These are phyloP conservation scores for Coelopa pilipes DNA, from an alignment of 2,888 invertebrate genomes.

Conservation along the genomic window DNA sequence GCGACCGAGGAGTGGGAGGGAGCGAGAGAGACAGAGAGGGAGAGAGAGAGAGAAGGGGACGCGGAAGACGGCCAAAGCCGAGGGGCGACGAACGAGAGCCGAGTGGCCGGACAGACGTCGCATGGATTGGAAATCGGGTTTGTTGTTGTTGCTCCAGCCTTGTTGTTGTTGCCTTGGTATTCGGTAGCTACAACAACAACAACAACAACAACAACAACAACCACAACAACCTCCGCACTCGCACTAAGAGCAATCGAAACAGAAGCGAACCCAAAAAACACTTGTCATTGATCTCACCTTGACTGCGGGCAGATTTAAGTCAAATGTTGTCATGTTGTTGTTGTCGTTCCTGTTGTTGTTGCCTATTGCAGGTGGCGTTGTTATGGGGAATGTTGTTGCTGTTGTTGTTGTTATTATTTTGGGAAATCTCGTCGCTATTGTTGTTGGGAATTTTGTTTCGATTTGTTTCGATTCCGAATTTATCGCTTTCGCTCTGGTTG, in stretches of 20 bases:
- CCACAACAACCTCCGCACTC: too few species aligned
- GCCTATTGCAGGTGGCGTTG: slow-evolving; percentile 5
- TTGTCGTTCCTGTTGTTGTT: too few species aligned
- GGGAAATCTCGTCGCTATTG: not conserved
- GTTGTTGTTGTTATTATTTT: not conserved
- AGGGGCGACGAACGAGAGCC: not conserved
- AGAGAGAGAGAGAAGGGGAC: too few species aligned
- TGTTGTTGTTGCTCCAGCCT: not conserved
- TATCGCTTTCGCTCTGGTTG: slow-evolving; percentile 5
- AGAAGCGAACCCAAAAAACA: too few species aligned
- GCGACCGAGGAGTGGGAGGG: too few species aligned
- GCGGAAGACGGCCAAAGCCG: too few species aligned
- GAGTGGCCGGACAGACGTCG: not conserved
- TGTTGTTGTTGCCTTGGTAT: not conserved
- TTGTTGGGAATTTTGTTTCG: not conserved
- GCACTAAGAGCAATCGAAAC: too few species aligned
- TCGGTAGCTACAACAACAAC: slow-evolving; percentile 13
- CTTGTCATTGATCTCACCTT: slow-evolving; percentile 51
- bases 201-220: slow-evolving; percentile 30
- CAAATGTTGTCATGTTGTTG: slow-evolving; percentile 57
- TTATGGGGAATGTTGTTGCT: slow-evolving; percentile 13
- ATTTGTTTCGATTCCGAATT: slow-evolving; percentile 8
- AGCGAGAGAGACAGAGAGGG: too few species aligned
- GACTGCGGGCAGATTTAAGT: slow-evolving; percentile 55
- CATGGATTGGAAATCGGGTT: not conserved